Conservation (phyloP, 2,113 vertebrate genomes). For the Lycaon pictus region DNA sequence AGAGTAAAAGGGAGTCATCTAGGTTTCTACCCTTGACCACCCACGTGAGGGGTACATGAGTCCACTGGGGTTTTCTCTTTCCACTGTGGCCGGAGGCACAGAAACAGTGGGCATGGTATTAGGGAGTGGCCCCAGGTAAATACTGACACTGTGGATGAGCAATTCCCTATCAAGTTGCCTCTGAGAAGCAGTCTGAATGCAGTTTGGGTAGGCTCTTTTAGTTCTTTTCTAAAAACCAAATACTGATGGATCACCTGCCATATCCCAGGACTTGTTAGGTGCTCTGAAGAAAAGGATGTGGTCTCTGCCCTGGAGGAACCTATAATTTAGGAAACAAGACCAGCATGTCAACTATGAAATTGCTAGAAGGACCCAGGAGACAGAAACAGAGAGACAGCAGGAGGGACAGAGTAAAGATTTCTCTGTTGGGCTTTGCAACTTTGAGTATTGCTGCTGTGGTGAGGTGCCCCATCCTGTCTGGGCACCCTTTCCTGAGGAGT, state of each 20-base stretch:
- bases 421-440: not conserved
- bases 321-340: not conserved
- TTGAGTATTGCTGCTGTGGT: not conserved
- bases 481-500: not conserved
- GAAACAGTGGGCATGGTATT: not conserved
- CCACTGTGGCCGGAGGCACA: accelerated
- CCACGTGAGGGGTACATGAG: accelerated
- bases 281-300: not conserved
- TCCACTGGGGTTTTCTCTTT: not conserved
- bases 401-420: not conserved
- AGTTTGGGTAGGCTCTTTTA: not conserved
- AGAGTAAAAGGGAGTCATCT: not conserved
- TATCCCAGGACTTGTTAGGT: not conserved
- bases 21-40: no score
- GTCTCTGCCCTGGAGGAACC: not conserved
- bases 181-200: not conserved
- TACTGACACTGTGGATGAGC: not conserved
- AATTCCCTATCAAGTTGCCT: not conserved
- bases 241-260: not conserved
- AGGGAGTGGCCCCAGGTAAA: not conserved
- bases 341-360: not conserved
- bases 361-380: not conserved
- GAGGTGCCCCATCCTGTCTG: not conserved
- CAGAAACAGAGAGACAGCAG: not conserved
- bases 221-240: not conserved